Percentiles rank a stretch among this genome's conserved stretches.
phyloP scores from a whole-genome alignment of 2,113 vertebrate species.

The Camelus dromedarius region DNA sequence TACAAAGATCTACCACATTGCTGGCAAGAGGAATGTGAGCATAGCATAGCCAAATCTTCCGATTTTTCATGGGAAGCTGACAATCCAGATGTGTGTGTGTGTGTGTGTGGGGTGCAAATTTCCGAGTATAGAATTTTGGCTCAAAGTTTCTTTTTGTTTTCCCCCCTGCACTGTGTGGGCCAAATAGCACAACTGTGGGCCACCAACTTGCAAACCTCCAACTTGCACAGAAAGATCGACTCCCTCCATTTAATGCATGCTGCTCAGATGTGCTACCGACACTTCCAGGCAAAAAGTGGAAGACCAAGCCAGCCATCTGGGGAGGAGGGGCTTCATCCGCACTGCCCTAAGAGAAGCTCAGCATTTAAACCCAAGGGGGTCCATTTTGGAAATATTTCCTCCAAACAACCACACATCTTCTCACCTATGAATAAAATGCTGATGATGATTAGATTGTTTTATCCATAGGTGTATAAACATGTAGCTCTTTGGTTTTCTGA shows the following conservation, averaged over 20 bases:
- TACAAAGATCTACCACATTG: not conserved
- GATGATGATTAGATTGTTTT: not conserved
- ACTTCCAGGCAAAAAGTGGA: not conserved
- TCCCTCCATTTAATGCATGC: not conserved
- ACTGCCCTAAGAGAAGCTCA: not conserved
- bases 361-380: not conserved
- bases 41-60: not conserved
- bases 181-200: not conserved
- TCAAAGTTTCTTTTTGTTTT: not conserved
- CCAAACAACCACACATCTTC: not conserved
- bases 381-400: conserved; percentile 10
- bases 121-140: conserved; percentile 44
- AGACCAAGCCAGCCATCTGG: not conserved
- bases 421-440: not conserved
- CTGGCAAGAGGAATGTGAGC: not conserved
- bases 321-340: not conserved
- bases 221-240: not conserved
- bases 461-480: not conserved
- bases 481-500: conserved; percentile 17
- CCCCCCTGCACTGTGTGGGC: not conserved
- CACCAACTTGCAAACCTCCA: not conserved
- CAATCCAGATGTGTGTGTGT: not conserved
- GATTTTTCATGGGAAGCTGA: conserved; percentile 6
- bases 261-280: not conserved
- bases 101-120: not conserved